phyloP scores from a whole-genome alignment of 2,113 vertebrate genomes.

The Vanacampus margaritifer region DNA sequence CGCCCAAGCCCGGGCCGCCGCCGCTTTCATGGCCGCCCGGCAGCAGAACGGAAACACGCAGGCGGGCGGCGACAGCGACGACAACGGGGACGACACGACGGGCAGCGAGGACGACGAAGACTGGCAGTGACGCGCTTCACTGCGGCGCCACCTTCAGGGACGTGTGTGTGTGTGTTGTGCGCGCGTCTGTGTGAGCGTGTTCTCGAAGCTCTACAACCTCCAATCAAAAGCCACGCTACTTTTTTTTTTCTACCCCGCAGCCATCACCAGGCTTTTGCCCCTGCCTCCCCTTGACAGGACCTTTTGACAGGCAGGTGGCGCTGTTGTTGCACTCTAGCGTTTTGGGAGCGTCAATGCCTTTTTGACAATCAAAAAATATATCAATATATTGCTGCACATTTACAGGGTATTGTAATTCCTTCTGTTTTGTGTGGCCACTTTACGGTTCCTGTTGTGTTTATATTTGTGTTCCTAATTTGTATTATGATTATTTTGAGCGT shows the following conservation, averaged over 20 bases:
- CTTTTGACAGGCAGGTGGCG: background rate
- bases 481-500: slow-evolving; percentile 34
- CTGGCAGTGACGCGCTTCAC: slow-evolving; percentile 60
- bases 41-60: slow-evolving; percentile 70
- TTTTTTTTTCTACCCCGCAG: background rate
- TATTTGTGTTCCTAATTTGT: slow-evolving; percentile 57
- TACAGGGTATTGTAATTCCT: background rate
- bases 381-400: background rate
- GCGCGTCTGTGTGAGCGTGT: slow-evolving; percentile 3
- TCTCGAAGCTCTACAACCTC: background rate
- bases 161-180: slow-evolving; percentile 8
- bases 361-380: slow-evolving; percentile 1
- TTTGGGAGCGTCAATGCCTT: background rate
- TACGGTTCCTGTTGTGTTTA: slow-evolving; percentile 41
- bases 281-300: background rate
- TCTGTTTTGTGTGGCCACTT: background rate
- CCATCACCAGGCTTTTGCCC: background rate
- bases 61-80: slow-evolving; percentile 54
- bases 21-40: slow-evolving; percentile 53
- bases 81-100: slow-evolving; percentile 69
- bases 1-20: slow-evolving; percentile 48
- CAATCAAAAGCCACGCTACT: background rate
- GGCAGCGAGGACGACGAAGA: slow-evolving; percentile 78
- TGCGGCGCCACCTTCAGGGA: slow-evolving; percentile 52
- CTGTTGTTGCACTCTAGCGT: background rate